Evolutionary conservation across 2,888 invertebrate genomes (phyloP).

Genomic region (Cheilosia urbana): DNA sequence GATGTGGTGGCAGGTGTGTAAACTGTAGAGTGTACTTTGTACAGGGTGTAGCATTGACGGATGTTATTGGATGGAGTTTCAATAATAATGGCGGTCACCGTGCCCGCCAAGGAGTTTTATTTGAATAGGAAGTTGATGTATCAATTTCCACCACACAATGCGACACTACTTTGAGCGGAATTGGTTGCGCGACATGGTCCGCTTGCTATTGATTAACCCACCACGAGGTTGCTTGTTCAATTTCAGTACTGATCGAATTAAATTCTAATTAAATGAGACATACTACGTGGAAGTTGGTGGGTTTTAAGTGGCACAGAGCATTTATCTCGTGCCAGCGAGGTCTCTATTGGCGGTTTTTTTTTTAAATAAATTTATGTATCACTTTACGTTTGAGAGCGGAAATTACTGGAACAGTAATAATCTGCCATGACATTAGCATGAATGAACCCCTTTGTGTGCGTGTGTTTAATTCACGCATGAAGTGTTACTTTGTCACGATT

Average conservation of each 20-base stretch:
- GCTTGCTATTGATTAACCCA: conserved; percentile 13
- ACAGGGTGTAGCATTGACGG: conserved; percentile 50
- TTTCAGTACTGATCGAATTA: conserved; percentile 29
- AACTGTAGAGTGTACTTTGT: not conserved
- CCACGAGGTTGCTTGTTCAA: conserved; percentile 34
- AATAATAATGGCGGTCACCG: conserved; percentile 20
- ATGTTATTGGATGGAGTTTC: conserved; percentile 27
- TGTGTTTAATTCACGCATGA: conserved; percentile 19
- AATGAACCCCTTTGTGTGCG: not conserved
- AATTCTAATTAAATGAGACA: conserved; percentile 40
- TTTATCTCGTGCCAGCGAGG: conserved; percentile 2
- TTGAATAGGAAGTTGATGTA: conserved; percentile 45
- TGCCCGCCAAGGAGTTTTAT: conserved; percentile 10
- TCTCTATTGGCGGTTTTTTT: not conserved
- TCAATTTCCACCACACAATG: conserved; percentile 27
- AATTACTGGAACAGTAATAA: conserved; percentile 1
- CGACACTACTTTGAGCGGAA: conserved; percentile 10
- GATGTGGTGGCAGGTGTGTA: conserved; percentile 21
- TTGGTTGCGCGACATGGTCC: conserved; percentile 38
- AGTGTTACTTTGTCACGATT: conserved; percentile 12
- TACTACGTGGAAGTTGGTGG: not conserved
- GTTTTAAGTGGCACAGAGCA: conserved; percentile 3
- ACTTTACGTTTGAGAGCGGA: conserved; percentile 9
- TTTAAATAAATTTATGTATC: conserved; percentile 32
- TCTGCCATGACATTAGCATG: conserved; percentile 4